These are phyloP conservation scores for Peucedramus taeniatus DNA, from an alignment of 2,113 vertebrate species.

Conservation along the genomic window DNA sequence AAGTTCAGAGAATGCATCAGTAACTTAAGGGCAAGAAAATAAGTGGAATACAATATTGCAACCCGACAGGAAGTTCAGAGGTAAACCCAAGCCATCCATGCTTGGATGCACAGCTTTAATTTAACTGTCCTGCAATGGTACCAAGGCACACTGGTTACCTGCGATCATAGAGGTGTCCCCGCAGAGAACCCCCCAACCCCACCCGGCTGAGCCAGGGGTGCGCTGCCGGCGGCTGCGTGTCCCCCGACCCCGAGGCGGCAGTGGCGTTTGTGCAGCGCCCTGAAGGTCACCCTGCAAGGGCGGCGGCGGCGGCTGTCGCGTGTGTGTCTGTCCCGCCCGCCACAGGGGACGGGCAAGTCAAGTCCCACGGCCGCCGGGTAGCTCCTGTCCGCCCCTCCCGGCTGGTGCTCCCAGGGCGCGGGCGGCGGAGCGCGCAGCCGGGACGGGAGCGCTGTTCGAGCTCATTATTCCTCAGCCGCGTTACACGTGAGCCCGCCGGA, in stretches of 20 bases:
- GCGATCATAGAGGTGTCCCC: too few relatives aligned
- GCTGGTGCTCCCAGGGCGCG: not conserved
- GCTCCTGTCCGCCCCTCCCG: not conserved
- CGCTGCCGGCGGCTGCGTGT: not conserved
- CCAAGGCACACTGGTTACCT: too few relatives aligned
- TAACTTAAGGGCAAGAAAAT: not conserved
- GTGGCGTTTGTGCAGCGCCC: not conserved
- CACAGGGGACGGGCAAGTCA: not conserved
- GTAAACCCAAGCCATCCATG: not conserved
- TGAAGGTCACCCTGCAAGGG: not conserved
- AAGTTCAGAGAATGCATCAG: not conserved
- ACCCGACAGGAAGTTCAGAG: not conserved
- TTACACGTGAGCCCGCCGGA: not conserved
- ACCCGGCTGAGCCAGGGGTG: too few relatives aligned
- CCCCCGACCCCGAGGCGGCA: not conserved
- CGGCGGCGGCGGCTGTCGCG: not conserved
- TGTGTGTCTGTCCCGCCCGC: not conserved
- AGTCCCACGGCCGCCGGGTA: not conserved
- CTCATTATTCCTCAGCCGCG: not conserved
- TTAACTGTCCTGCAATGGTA: not conserved
- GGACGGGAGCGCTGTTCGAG: not conserved
- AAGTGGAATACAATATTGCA: not conserved
- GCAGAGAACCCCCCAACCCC: too few relatives aligned
- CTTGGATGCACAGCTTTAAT: not conserved
- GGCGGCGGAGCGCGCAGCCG: not conserved